phyloP scores from a whole-genome alignment of 2,888 invertebrate genomes.

The Trachelus troglodyta region DNA sequence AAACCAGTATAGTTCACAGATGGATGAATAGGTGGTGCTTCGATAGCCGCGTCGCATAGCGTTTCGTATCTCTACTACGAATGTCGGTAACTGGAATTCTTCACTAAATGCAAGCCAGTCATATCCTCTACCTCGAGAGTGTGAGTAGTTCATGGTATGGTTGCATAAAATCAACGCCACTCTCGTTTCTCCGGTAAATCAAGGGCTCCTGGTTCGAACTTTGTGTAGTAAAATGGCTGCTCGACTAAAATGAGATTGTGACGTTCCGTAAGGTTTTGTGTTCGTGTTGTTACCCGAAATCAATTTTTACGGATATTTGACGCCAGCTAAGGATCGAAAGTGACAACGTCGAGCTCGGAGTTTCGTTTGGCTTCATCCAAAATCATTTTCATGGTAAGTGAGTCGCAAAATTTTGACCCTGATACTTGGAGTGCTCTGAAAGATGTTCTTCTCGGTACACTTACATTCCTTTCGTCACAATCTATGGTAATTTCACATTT shows the following conservation, averaged over 20 bases:
- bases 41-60: neutral
- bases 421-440: neutral
- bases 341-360: neutral
- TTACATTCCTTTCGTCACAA: neutral
- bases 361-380: neutral
- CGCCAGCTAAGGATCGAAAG: neutral
- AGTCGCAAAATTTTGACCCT: neutral
- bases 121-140: neutral
- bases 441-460: neutral
- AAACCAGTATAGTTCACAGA: neutral
- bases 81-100: too few species aligned
- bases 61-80: neutral
- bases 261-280: constrained; percentile 52
- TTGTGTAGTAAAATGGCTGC: constrained; percentile 60
- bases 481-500: neutral
- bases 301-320: constrained; percentile 33
- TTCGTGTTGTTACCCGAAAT: constrained; percentile 38
- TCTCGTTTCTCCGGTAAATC: constrained; percentile 3
- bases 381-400: neutral
- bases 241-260: constrained; percentile 49
- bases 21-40: neutral
- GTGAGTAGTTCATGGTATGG: neutral
- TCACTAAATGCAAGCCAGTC: too few species aligned
- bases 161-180: neutral
- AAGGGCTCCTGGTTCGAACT: constrained; percentile 23